Evolutionary conservation across 2,888 invertebrate genomes (phyloP).

Genomic region (Pseudococcus jackbeardsleyi): DNA sequence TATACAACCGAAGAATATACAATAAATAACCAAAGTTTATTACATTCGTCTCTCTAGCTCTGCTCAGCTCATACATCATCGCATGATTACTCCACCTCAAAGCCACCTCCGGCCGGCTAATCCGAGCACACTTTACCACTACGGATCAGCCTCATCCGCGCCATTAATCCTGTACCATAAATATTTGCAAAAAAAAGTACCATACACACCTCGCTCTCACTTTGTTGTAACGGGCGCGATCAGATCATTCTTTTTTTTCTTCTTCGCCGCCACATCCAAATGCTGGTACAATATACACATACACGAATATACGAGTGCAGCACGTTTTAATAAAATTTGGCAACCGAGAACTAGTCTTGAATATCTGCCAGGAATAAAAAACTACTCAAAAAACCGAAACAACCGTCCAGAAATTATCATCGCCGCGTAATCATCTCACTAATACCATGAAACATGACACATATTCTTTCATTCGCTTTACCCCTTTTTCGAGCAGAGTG

Average conservation of each 20-base stretch:
- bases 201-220: not conserved
- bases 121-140: not conserved
- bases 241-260: not conserved
- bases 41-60: not conserved
- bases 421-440: conserved; percentile 30
- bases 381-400: conserved; percentile 38
- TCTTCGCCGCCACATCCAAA: not conserved
- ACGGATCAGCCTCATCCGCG: not conserved
- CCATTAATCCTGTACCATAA: not conserved
- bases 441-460: conserved; percentile 39
- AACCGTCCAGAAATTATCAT: conserved; percentile 22
- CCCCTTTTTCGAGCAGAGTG: not conserved
- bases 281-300: not conserved
- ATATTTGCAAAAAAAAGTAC: conserved; percentile 13
- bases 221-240: not conserved
- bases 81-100: conserved; percentile 8
- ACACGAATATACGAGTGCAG: not conserved
- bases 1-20: not conserved
- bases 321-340: conserved; percentile 46
- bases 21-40: not conserved
- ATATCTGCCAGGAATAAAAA: conserved; percentile 46
- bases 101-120: not conserved
- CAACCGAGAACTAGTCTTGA: conserved; percentile 41
- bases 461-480: not conserved
- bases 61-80: not conserved